Percentiles rank a stretch among this genome's conserved stretches.
Evolutionary conservation across 2,888 invertebrate genomes (phyloP).

Genomic region (Apoderus coryli): DNA sequence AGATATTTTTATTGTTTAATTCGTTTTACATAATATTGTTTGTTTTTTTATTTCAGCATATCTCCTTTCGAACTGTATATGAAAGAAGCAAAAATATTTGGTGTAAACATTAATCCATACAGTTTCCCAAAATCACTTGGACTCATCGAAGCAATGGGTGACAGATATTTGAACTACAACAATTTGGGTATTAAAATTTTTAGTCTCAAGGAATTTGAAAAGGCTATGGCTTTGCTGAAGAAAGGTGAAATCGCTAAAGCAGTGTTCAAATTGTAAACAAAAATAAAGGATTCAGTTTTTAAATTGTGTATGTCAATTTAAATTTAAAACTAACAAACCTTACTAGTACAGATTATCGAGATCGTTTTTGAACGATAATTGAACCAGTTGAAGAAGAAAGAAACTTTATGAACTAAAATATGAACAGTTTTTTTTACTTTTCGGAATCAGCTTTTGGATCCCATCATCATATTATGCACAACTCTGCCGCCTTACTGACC

Average conservation of each 20-base stretch:
- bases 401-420: too few relatives aligned
- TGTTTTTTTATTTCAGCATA: constrained; percentile 30
- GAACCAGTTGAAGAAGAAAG: too few relatives aligned
- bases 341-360: too few relatives aligned
- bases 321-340: too few relatives aligned
- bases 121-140: constrained; percentile 49
- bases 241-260: constrained; percentile 44
- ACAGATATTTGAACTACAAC: constrained; percentile 41
- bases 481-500: too few relatives aligned
- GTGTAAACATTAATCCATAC: constrained; percentile 53
- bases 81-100: constrained; percentile 48
- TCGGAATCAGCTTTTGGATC: too few relatives aligned
- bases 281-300: too few relatives aligned
- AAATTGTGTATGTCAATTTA: too few relatives aligned
- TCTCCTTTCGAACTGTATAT: constrained; percentile 44
- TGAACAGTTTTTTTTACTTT: too few relatives aligned
- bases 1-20: too few relatives aligned
- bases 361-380: too few relatives aligned
- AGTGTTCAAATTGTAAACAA: constrained; percentile 36
- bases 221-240: constrained; percentile 39
- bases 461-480: too few relatives aligned
- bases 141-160: constrained; percentile 47
- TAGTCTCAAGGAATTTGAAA: constrained; percentile 36
- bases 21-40: constrained; percentile 2
- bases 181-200: constrained; percentile 45